Conservation (phyloP, 2,113 vertebrate species). For the Panurus biarmicus region DNA sequence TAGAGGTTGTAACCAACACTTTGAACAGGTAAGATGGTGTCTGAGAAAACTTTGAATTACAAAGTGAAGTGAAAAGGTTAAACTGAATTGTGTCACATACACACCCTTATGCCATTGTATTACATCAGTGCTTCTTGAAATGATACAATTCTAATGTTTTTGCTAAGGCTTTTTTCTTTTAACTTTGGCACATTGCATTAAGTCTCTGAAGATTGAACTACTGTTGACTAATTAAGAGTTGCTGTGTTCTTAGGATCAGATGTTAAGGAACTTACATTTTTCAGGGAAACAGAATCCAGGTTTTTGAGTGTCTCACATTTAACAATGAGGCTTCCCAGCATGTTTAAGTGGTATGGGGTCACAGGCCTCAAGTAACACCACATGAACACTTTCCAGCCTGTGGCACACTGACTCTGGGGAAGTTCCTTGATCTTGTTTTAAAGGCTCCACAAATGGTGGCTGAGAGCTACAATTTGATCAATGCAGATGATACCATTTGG, state of each 20-base stretch:
- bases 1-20: constrained; percentile 79
- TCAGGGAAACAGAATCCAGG: not conserved
- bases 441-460: not conserved
- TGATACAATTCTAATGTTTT: not conserved
- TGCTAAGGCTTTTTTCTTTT: not conserved
- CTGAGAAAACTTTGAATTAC: not conserved
- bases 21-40: constrained; percentile 79
- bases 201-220: not conserved
- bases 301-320: not conserved
- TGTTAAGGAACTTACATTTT: not conserved
- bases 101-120: not conserved
- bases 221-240: not conserved
- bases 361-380: not conserved
- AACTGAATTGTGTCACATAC: not conserved
- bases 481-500: not conserved
- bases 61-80: not conserved
- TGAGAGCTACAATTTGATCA: not conserved
- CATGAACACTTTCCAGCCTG: not conserved
- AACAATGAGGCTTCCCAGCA: not conserved
- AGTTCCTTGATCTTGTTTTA: not conserved
- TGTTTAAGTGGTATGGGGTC: not conserved
- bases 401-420: not conserved
- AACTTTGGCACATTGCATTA: not conserved
- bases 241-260: not conserved
- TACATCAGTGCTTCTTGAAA: not conserved